Evolutionary conservation across 2,113 vertebrate species (phyloP), one percentile per base, ranked within the genome.

Genomic region (Myxocyprinus asiaticus): DNA sequence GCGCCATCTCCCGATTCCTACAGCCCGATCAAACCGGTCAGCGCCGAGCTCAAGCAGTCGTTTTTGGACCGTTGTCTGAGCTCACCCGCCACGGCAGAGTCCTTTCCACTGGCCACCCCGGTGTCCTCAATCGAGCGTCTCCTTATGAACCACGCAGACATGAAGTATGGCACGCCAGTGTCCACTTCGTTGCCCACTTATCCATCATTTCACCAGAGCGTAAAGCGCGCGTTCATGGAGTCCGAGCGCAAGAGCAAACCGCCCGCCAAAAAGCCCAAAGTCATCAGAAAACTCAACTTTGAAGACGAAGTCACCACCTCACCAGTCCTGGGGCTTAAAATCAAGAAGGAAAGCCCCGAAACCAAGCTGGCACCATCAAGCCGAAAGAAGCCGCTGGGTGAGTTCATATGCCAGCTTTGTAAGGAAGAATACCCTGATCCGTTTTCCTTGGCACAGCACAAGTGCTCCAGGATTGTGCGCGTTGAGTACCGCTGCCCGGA

Each of bases 401-500:
- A 96, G 88, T 99, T 96, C 86, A 97, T 98, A 85, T 98, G 97
- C 83, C 97, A 99, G 88, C 93, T 99, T 3, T 99, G 97, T 76
- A 96, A 96, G 81, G 97, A 99, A 88, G 93, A 95, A 86, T 99
- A 98, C 82, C 90, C 91, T 0, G 97, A 98, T 84, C 96, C 97
- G 0, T 94, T 98, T 81, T 95, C 96, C 0, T 93, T 99, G 50
- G 97, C 97, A 6, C 97, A 99, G 91, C 97, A 98, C 90, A 94
- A 95, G 82, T 99, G 97, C 88, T 99, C 97, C 71, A 91, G 97
- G 83, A 99, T 99, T 63, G 96, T 99, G 74, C 95, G 97, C 14
- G 95, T 99, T 9, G 97, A 99, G 88, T 99, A 98, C 92, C 95
- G 97, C 73, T 99, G 97, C 67, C 97, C 96, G 2, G 97, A 99